Base-by-base conservation (phyloP, 2,797 vertebrate genomes). In the Onychomys torridus region DNA sequence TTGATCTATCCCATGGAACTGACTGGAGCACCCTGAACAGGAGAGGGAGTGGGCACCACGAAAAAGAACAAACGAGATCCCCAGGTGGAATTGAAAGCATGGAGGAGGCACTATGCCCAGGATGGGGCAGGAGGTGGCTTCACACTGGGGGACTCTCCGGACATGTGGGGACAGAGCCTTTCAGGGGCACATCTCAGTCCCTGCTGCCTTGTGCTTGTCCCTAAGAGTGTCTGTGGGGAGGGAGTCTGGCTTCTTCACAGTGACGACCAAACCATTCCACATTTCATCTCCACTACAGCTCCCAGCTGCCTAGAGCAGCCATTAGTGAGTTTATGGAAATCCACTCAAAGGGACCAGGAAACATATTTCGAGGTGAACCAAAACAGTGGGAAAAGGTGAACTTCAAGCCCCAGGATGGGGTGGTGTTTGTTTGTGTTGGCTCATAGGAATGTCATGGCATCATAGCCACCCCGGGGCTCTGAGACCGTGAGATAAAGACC, bases 271-370 rank as follows among this genome's bases (percentile, higher is more conserved):
- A 96, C 94, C 97, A 93, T 89, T 93, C 83, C 93, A 96, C 98
- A 97, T 97, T 97, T 94, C 96, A 97, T 97, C 97, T 97, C 46
- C 6, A 65, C 94, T n/a, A 86, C 88, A 97, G 96, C 97, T 97
- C 98, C 97, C 95, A 97, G 97, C 97, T 97, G 98, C 98, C 97
- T 49, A 69, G 96, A 96, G 98, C 97, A 96, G 43, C 27, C 87
- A 90, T 85, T 97, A 97, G 97, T 79, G 94, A 98, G 97, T 97
- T 98, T 93, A 97, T 94, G 98, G 98, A 98, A 98, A 98, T 96
- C 98, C 95, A 97, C n/a, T 96, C 92, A 7, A 29, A 97, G 88
- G 88, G 59, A 98, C 92, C 98, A 99, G 99, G 98, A 99, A 98
- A 98, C 98, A 98, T 93, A 98, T 98, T 98, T 98, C 75, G 90